Evolutionary conservation across 2,113 vertebrate species (phyloP).

Genomic region (Dunckerocampus dactyliophorus): DNA sequence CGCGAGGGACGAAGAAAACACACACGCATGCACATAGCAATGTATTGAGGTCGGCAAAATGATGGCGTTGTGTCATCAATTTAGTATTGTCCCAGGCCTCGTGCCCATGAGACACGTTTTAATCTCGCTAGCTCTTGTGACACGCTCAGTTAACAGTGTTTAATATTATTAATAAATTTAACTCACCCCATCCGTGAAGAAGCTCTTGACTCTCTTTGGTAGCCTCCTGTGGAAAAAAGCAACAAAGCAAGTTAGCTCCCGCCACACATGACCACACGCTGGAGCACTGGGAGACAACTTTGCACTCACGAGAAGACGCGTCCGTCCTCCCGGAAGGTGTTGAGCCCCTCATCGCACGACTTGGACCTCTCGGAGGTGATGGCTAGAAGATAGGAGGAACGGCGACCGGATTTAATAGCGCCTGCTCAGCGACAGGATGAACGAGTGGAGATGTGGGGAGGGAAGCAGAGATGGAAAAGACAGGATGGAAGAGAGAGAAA

Average conservation of each 20-base stretch:
- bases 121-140: no score
- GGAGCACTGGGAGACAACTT: background rate
- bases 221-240: conserved; percentile 76
- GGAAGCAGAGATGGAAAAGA: conserved; percentile 8
- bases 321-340: conserved; percentile 87
- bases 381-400: conserved; percentile 96
- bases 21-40: no score
- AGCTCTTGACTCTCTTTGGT: conserved; percentile 90
- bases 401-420: conserved; percentile 89
- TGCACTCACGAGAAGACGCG: conserved; percentile 75
- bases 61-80: no score
- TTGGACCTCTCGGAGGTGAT: conserved; percentile 95
- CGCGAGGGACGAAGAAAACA: no score
- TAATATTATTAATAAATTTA: background rate
- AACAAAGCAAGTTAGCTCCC: no score
- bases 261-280: background rate
- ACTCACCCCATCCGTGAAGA: conserved; percentile 92
- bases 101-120: no score
- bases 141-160: background rate
- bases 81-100: no score
- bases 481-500: conserved; percentile 16
- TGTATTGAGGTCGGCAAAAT: no score
- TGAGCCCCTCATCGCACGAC: conserved; percentile 95
- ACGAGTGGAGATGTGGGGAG: conserved; percentile 22
- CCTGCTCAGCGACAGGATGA: conserved; percentile 70